Evolutionary conservation across 2,888 invertebrate genomes (phyloP), one percentile per base, ranked within the genome.

Genomic region (Stictocephala bisonia): DNA sequence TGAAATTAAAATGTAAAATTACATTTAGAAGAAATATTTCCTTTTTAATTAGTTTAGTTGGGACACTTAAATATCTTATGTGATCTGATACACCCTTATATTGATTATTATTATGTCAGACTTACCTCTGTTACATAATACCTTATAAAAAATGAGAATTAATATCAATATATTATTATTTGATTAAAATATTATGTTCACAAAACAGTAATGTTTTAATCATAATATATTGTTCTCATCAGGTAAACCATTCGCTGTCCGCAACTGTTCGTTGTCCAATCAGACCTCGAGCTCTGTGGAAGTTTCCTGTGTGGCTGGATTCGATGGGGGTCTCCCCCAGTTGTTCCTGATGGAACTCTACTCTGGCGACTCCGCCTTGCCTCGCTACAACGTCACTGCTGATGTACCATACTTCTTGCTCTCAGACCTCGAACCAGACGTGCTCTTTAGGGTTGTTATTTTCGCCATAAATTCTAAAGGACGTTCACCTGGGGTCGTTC

Each of bases 301-400:
- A 84, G 92, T 95, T 79, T 90, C 90, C 81, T 95, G 95, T 84
- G 88, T 91, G 81, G 87, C 93, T 24, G 93, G 93, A 79, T 95
- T 94, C 85, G 95, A 95, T 86, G 95, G 95, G 74, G 95, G 95
- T 77, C 88, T 95, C 81, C 93, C 94, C 74, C 95, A 95, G 86
- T 88, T 88, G 83, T 95, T 95, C 86, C 87, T 93, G 69, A 88
- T 95, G 78, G 94, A 95, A 85, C 89, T 94, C 79, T 92, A 90
- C 85, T 74, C 77, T 1, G 74, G 73, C n/a, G 75, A 70, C 27
- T 41, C 74, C n/a, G 41, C 74, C 9, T 50, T 81, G 6, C 84
- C 84, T 7, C 81, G 89, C 74, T 88, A 89, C 81, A 92, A 91
- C 84, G 85, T 91, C 79, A 87, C 88, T 3, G 85, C 89, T 15